Percentiles rank a stretch among this genome's conserved stretches.
Conservation (phyloP, 2,888 invertebrate species). For the Drosophila tanythrix region DNA sequence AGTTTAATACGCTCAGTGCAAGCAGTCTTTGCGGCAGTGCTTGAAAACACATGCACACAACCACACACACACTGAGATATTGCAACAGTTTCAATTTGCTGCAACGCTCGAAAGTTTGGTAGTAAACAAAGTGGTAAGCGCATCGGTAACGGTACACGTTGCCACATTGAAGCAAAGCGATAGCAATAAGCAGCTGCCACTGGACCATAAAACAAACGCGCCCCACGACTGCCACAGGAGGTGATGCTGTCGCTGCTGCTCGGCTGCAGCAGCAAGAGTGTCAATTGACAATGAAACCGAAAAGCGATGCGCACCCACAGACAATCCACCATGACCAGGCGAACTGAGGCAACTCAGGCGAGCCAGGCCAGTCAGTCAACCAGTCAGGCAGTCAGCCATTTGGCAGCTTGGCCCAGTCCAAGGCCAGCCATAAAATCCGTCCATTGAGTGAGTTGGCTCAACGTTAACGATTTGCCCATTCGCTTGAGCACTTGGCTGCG, state of each 20-base stretch:
- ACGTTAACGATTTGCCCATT: constrained; percentile 74
- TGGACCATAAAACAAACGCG: constrained; percentile 71
- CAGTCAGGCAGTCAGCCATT: constrained; percentile 5
- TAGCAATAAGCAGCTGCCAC: constrained; percentile 75
- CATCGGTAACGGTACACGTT: constrained; percentile 41
- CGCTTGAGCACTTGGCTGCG: constrained; percentile 67
- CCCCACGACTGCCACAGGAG: constrained; percentile 17
- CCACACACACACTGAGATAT: constrained; percentile 46
- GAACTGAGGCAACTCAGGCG: constrained; percentile 2
- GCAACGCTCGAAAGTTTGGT: constrained; percentile 51
- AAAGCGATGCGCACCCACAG: constrained; percentile 50
- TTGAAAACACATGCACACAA: constrained; percentile 18
- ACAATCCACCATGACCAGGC: constrained; percentile 6
- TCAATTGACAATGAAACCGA: constrained; percentile 79
- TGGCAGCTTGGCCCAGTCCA: constrained; percentile 17
- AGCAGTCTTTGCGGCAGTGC: not conserved
- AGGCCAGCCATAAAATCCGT: constrained; percentile 53
- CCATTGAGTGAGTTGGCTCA: constrained; percentile 57
- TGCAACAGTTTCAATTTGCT: constrained; percentile 74
- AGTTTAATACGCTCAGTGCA: not conserved
- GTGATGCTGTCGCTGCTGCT: constrained; percentile 2
- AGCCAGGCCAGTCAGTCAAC: constrained; percentile 9
- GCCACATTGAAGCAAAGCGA: constrained; percentile 78
- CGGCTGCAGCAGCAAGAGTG: constrained; percentile 60
- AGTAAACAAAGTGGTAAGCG: constrained; percentile 66